Conservation (phyloP, 2,888 invertebrate genomes). For the Drosophila meridionalis region DNA sequence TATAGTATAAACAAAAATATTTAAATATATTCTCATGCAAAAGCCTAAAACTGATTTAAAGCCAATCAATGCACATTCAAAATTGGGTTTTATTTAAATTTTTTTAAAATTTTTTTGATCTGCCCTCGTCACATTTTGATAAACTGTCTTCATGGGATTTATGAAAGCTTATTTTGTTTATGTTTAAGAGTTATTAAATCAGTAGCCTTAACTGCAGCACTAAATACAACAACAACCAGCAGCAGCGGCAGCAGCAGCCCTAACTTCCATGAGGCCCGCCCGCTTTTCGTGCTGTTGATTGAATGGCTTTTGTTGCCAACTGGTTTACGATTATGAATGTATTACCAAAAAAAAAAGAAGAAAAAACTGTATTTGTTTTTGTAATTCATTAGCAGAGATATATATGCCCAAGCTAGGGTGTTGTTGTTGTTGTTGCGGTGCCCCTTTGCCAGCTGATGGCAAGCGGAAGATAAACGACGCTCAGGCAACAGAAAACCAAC, state of each 20-base stretch:
- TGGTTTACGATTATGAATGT: constrained; percentile 43
- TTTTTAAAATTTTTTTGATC: constrained; percentile 5
- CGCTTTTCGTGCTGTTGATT: constrained; percentile 50
- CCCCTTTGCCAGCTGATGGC: constrained; percentile 49
- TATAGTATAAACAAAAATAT: background rate
- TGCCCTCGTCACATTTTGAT: constrained; percentile 26
- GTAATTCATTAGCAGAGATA: constrained; percentile 45
- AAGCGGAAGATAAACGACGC: constrained; percentile 60
- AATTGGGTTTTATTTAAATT: background rate
- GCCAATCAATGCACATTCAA: background rate
- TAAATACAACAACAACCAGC: constrained; percentile 1
- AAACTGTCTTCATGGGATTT: constrained; percentile 27
- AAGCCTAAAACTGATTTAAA: background rate
- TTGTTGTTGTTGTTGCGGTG: constrained; percentile 23
- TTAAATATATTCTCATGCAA: background rate
- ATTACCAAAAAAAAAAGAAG: constrained; percentile 34
- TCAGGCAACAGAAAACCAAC: constrained; percentile 7
- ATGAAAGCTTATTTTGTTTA: constrained; percentile 12
- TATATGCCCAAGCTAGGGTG: constrained; percentile 21
- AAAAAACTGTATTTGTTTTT: constrained; percentile 13
- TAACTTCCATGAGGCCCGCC: constrained; percentile 23
- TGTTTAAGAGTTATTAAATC: constrained; percentile 21
- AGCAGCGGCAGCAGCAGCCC: constrained; percentile 12
- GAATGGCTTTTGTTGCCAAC: constrained; percentile 48
- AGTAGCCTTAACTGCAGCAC: constrained; percentile 11